phyloP scores from a whole-genome alignment of 2,113 vertebrate genomes.

The Chelonoidis abingdonii region DNA sequence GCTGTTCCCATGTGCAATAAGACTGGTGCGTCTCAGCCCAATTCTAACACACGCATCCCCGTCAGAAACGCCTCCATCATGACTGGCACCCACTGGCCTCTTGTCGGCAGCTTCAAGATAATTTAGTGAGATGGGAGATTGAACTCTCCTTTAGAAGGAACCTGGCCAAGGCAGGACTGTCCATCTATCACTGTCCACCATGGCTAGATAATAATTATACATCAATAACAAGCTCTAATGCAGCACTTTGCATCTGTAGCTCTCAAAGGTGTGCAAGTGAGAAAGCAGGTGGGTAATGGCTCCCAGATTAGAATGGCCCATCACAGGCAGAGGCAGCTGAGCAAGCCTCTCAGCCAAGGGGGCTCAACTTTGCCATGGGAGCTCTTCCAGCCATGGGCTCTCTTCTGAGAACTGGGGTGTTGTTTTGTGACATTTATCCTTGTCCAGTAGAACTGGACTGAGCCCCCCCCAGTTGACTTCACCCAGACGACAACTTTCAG shows the following conservation, averaged over 20 bases:
- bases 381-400: background rate
- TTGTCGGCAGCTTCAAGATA: background rate
- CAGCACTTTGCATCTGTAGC: too few species aligned
- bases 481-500: background rate
- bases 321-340: background rate
- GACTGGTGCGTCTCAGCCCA: background rate
- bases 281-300: too few species aligned
- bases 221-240: too few species aligned
- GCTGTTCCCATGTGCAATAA: background rate
- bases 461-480: background rate
- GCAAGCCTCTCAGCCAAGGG: background rate
- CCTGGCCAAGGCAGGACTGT: too few species aligned
- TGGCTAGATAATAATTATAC: too few species aligned
- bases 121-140: background rate
- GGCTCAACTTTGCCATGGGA: background rate
- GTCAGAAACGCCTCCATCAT: background rate
- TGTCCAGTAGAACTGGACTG: background rate
- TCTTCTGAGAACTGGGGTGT: background rate
- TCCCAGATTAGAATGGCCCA: background rate
- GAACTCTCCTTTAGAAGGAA: background rate
- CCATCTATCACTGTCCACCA: too few species aligned
- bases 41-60: background rate
- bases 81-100: background rate
- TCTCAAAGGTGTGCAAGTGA: too few species aligned
- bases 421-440: background rate